A percentile compares a stretch with the other conserved stretches of the same genome.
Conservation (phyloP, 2,888 invertebrate species). For the Zaprionus bogoriensis region DNA sequence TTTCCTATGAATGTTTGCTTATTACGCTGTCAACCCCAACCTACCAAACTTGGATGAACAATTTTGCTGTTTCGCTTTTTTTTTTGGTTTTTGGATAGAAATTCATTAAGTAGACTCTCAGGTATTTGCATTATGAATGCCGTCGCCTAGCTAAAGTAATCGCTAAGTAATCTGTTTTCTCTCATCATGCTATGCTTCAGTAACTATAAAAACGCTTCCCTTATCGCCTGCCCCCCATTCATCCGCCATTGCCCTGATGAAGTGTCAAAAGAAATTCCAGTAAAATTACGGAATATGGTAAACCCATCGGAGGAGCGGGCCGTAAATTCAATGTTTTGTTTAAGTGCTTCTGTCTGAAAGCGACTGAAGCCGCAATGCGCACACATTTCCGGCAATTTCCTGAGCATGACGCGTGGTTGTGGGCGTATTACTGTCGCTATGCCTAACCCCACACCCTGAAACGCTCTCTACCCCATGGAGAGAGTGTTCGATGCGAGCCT, state of each 20-base stretch:
- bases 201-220: neutral
- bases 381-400: slow-evolving; percentile 59
- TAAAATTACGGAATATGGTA: neutral
- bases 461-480: neutral
- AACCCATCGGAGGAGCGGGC: neutral
- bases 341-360: slow-evolving; percentile 21
- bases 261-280: neutral
- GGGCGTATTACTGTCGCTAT: neutral
- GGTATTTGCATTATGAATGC: neutral
- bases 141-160: neutral
- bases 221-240: too few species aligned
- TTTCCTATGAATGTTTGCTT: too few species aligned
- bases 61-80: neutral
- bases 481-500: slow-evolving; percentile 31
- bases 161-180: neutral
- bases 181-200: neutral
- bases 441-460: neutral
- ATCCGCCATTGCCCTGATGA: too few species aligned
- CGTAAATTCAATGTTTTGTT: slow-evolving; percentile 11
- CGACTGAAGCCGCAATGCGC: slow-evolving; percentile 26
- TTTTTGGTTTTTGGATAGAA: neutral
- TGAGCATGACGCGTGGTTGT: slow-evolving; percentile 9
- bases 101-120: neutral
- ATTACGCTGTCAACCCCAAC: neutral
- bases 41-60: neutral